Evolutionary conservation across 1,140 invertebrate genomes (phyloP).

Genomic region (Pseudomyrmex concolor): DNA sequence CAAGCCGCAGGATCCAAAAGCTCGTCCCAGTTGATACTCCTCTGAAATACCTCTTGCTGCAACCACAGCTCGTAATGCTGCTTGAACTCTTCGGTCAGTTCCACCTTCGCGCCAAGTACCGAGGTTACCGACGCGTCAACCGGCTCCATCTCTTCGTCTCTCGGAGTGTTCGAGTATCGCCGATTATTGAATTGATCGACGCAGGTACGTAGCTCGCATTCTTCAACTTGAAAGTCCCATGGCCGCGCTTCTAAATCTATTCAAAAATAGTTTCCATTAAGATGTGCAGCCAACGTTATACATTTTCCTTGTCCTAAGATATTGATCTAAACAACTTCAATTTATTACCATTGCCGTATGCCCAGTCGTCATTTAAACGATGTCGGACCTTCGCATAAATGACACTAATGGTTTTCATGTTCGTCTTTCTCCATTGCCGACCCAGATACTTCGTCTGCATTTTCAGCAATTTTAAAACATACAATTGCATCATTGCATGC

Average conservation of each 20-base stretch:
- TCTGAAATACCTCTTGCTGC: constrained; percentile 97
- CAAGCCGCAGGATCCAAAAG: constrained; percentile 79
- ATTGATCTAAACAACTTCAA: background rate
- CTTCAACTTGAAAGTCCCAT: constrained; percentile 99
- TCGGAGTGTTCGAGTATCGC: constrained; percentile 89
- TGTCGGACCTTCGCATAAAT: constrained; percentile 99
- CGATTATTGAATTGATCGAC: constrained; percentile 98
- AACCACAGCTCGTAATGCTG: constrained; percentile 98
- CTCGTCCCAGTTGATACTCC: constrained; percentile 91
- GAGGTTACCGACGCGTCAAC: constrained; percentile 94
- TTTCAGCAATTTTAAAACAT: constrained; percentile 98
- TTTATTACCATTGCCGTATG: constrained; percentile 95
- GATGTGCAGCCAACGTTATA: no score
- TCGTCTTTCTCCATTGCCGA: constrained; percentile 99
- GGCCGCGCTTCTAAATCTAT: constrained; percentile 97
- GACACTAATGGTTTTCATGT: constrained; percentile 99
- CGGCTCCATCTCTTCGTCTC: constrained; percentile 90
- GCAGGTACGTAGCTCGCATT: constrained; percentile 95
- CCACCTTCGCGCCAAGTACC: constrained; percentile 91
- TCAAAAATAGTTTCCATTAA: no score
- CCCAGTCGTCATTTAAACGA: constrained; percentile 99
- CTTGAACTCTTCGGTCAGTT: constrained; percentile 98
- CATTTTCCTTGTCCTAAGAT: background rate
- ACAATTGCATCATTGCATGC: constrained; percentile 99
- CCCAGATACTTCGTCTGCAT: constrained; percentile 99